Base-by-base conservation (phyloP, 2,797 vertebrate species). In the Pachyuromys duprasi region DNA sequence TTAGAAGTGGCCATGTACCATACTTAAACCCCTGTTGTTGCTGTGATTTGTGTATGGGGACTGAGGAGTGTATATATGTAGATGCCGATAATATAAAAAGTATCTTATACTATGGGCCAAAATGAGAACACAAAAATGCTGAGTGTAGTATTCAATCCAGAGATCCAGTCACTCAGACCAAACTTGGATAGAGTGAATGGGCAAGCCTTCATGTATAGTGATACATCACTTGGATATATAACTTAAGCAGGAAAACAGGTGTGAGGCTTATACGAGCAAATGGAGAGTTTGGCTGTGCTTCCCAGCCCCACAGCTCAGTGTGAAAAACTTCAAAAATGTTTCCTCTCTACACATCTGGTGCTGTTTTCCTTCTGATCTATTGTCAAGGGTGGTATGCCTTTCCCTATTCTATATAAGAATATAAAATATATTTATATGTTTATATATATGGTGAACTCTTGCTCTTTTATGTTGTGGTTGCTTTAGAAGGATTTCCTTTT, bases 401-500 rank as follows among this genome's bases (percentile, higher is more conserved):
- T 97, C 76, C 94, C 55, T 84, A 36, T 65, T 76, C 57, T 93
- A 67, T 83, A 81, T 63, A 97, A 95, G 83, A 94, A 94, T 88
- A 88, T 86, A 70, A 88, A 95, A 88, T 89, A 49, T 49, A 11
- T 49, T 49, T 11, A 49, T 49, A 9, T 49, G 49, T 49, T 49
- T 49, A 11, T 49, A 49, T 49, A 49, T 49, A 49, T 9, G 90
- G 57, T 95, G 84, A 86, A 83, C 91, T 95, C 93, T 86, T 94
- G 42, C 81, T 88, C 92, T 79, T 78, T 78, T 93, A 74, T 94
- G 83, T 91, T 84, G 89, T 87, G n/a, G 67, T 26, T 70, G 65
- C 67, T 93, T 82, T 72, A 82, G 42, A 91, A 93, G 28, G 57
- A 89, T 90, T 97, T 97, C 91, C 96, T 95, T 90, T 94, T 53